phyloP scores from a whole-genome alignment of 2,888 invertebrate genomes.

The Machimus rusticus region DNA sequence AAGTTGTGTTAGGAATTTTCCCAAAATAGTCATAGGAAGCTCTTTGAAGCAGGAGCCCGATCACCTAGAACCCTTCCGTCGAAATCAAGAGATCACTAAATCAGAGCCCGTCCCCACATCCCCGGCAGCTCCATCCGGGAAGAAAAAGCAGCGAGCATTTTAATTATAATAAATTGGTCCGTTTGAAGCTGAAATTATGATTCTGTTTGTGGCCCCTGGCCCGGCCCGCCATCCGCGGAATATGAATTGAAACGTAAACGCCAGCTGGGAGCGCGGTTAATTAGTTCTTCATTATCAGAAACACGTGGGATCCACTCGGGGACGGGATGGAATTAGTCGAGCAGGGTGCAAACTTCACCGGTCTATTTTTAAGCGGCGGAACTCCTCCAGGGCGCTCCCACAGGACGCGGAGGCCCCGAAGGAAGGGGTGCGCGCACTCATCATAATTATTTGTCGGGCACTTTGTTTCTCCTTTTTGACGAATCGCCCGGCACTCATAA shows the following conservation, averaged over 20 bases:
- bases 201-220: background rate
- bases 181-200: constrained; percentile 41
- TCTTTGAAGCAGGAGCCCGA: background rate
- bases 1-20: background rate
- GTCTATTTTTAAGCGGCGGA: background rate
- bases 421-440: background rate
- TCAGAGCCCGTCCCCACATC: background rate
- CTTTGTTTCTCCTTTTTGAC: constrained; percentile 34
- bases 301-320: constrained; percentile 56
- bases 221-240: background rate
- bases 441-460: constrained; percentile 34
- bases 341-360: background rate
- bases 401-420: background rate
- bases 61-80: constrained; percentile 40
- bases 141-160: constrained; percentile 37
- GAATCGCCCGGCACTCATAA: constrained; percentile 26
- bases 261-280: constrained; percentile 48
- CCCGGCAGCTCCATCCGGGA: background rate
- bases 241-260: constrained; percentile 28
- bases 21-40: background rate
- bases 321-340: background rate
- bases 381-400: background rate
- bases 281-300: constrained; percentile 61
- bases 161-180: constrained; percentile 44
- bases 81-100: constrained; percentile 42